These are phyloP conservation scores for Homarus americanus DNA, from an alignment of 1,140 invertebrate species.

Conservation along the genomic window DNA sequence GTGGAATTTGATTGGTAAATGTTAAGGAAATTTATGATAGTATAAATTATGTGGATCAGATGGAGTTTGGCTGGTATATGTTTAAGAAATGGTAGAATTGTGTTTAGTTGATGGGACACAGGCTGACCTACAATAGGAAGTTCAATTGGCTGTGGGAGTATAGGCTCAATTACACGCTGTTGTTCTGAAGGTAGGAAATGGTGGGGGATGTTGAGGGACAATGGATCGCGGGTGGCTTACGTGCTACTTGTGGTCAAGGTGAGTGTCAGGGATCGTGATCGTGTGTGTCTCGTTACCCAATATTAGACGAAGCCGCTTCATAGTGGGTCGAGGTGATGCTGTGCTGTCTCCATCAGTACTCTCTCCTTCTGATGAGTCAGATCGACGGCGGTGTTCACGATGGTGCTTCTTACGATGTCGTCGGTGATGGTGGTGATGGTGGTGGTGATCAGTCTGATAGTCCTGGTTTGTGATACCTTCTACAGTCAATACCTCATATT, in stretches of 20 bases:
- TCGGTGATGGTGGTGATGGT: constrained; percentile 59
- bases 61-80: constrained; percentile 12
- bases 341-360: constrained; percentile 59
- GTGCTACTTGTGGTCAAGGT: constrained; percentile 57
- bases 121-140: constrained; percentile 24
- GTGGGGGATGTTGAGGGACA: constrained; percentile 1
- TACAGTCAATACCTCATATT: constrained; percentile 90
- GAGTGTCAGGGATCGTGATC: constrained; percentile 64
- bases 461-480: constrained; percentile 82
- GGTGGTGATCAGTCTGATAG: constrained; percentile 45
- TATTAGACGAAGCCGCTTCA: constrained; percentile 64
- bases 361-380: constrained; percentile 56
- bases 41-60: not conserved
- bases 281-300: constrained; percentile 67
- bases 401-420: constrained; percentile 58
- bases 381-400: constrained; percentile 48
- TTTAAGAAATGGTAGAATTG: constrained; percentile 2
- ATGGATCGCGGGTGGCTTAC: constrained; percentile 39
- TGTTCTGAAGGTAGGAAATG: not conserved
- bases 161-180: constrained; percentile 26
- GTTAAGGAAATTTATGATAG: not conserved
- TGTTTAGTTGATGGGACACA: constrained; percentile 8
- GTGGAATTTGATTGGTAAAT: not conserved
- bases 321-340: constrained; percentile 55
- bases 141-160: constrained; percentile 8